phyloP scores from a whole-genome alignment of 2,113 vertebrate species.

The Dasypus novemcinctus region DNA sequence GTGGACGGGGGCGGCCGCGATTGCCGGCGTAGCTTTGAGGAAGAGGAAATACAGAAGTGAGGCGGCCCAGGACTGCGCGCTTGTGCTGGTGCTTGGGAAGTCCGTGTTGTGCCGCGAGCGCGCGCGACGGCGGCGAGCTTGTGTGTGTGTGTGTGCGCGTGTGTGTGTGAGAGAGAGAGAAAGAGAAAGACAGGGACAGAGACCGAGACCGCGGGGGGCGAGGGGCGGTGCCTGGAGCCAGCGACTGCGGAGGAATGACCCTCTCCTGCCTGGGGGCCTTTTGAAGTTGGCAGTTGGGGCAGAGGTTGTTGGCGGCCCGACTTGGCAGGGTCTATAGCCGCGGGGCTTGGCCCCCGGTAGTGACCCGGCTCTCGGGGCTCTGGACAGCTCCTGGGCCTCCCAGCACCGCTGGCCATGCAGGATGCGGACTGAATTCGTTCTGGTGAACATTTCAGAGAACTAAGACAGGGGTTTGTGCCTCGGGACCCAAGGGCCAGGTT shows the following conservation, averaged over 20 bases:
- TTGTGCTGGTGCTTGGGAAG: constrained; percentile 19
- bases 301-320: not conserved
- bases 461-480: not conserved
- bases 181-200: not conserved
- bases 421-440: not conserved
- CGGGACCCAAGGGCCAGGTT: too few relatives aligned
- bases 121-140: not conserved
- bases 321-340: not conserved
- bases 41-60: constrained; percentile 75
- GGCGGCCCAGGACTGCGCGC: constrained; percentile 1
- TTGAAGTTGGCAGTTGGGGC: constrained; percentile 20
- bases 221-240: not conserved
- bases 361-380: not conserved
- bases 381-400: constrained; percentile 32
- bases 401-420: not conserved
- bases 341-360: not conserved
- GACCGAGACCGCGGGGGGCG: not conserved
- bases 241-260: not conserved
- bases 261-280: not conserved
- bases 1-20: not conserved
- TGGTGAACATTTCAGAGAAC: not conserved
- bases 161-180: not conserved
- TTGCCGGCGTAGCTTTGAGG: constrained; percentile 38
- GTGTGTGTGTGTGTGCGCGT: not conserved
- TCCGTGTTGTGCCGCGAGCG: constrained; percentile 30